Percentiles rank a stretch among this genome's conserved stretches.
Conservation (phyloP, 2,797 vertebrate genomes). For the Steatocranus sp. region DNA sequence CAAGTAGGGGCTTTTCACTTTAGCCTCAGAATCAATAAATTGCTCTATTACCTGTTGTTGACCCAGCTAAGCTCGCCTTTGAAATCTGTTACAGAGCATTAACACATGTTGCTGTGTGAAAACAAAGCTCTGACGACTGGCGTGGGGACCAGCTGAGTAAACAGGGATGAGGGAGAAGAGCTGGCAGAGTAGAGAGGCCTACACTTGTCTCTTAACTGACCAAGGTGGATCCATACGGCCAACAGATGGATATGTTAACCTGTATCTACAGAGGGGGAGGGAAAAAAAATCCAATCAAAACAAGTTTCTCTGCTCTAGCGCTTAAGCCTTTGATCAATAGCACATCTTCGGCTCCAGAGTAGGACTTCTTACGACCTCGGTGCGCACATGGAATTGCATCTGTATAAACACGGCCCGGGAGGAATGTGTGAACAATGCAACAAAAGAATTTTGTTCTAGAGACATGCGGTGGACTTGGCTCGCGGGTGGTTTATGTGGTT, state of each 20-base stretch:
- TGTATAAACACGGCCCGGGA: conserved; percentile 91
- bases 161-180: conserved; percentile 52
- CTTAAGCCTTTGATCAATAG: conserved; percentile 92
- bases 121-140: conserved; percentile 73
- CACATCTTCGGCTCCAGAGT: conserved; percentile 82
- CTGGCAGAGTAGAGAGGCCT: conserved; percentile 55
- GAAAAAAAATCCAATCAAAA: conserved; percentile 73
- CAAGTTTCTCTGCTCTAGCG: conserved; percentile 85
- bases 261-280: conserved; percentile 70
- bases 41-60: conserved; percentile 76
- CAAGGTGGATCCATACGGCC: conserved; percentile 84
- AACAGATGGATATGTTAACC: conserved; percentile 91
- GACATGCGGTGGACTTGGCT: conserved; percentile 55
- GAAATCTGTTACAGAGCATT: conserved; percentile 81
- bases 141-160: conserved; percentile 81
- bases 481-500: conserved; percentile 66
- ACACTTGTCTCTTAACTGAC: conserved; percentile 75
- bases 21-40: conserved; percentile 68
- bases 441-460: conserved; percentile 79
- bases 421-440: conserved; percentile 89
- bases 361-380: conserved; percentile 67
- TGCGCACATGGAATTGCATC: conserved; percentile 89
- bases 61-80: conserved; percentile 72
- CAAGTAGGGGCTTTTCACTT: background rate
- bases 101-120: conserved; percentile 80